Evolutionary conservation across 2,113 vertebrate species (phyloP).

Genomic region (Tringa solitaria): DNA sequence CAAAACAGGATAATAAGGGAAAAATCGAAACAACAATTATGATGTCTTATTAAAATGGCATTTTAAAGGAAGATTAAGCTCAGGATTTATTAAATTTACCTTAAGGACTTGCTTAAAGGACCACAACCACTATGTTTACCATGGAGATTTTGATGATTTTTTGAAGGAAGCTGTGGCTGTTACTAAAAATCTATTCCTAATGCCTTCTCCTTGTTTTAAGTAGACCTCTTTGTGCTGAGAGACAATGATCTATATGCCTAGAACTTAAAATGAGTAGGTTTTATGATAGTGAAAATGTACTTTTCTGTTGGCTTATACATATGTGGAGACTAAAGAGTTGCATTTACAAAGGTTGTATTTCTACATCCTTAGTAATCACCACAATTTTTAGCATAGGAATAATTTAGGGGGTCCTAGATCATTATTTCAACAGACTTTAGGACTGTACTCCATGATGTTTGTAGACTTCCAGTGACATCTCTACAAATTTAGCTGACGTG

Average conservation of each 20-base stretch:
- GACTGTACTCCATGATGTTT: background rate
- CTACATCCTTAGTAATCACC: background rate
- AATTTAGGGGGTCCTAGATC: background rate
- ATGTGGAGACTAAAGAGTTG: background rate
- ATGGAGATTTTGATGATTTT: background rate
- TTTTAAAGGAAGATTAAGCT: background rate
- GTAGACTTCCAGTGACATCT: background rate
- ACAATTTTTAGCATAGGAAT: background rate
- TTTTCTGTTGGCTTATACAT: background rate
- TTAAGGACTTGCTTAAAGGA: background rate
- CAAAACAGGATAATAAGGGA: background rate
- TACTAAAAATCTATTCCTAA: background rate
- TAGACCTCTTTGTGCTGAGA: background rate
- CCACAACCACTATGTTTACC: background rate
- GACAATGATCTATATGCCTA: background rate
- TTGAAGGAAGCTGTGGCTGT: background rate
- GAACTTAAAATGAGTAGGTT: background rate
- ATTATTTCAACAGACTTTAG: background rate
- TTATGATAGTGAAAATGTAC: background rate
- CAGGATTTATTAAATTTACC: background rate
- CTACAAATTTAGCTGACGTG: background rate
- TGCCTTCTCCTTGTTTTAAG: background rate
- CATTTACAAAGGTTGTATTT: background rate
- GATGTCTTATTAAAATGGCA: fast-evolving
- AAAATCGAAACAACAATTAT: background rate